A percentile compares a stretch with the other conserved stretches of the same genome.
phyloP scores from a whole-genome alignment of 2,797 vertebrate species.

The Thamnophis elegans region DNA sequence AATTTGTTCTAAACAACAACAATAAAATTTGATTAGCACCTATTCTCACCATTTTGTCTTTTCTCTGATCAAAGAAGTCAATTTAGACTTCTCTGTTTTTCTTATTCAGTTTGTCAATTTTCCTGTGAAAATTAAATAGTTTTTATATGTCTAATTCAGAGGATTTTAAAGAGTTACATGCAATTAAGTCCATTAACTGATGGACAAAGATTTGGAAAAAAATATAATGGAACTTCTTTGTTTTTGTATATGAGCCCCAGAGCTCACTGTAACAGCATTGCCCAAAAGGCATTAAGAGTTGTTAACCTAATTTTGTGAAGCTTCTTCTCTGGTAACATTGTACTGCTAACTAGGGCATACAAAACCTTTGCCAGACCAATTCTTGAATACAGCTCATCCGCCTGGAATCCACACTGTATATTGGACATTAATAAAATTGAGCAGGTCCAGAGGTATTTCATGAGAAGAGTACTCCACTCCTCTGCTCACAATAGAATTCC shows the following conservation, averaged over 20 bases:
- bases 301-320: too few relatives aligned
- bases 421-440: too few relatives aligned
- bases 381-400: too few relatives aligned
- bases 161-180: neutral
- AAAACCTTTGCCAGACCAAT: too few relatives aligned
- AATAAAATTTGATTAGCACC: neutral
- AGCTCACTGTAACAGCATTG: too few relatives aligned
- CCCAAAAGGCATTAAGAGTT: too few relatives aligned
- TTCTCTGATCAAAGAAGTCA: neutral
- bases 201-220: neutral
- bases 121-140: neutral
- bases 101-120: neutral
- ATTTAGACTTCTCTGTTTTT: neutral
- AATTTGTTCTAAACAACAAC: neutral
- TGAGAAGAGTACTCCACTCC: too few relatives aligned
- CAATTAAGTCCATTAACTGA: neutral
- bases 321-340: too few relatives aligned
- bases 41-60: neutral
- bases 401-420: too few relatives aligned
- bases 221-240: neutral
- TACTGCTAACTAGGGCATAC: too few relatives aligned
- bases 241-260: neutral
- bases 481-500: too few relatives aligned
- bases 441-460: too few relatives aligned
- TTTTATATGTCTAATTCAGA: neutral